These are phyloP conservation scores for Apostichopus parvimensis DNA, from an alignment of 35 echinoderm and acorn worm species.

Conservation along the genomic window DNA sequence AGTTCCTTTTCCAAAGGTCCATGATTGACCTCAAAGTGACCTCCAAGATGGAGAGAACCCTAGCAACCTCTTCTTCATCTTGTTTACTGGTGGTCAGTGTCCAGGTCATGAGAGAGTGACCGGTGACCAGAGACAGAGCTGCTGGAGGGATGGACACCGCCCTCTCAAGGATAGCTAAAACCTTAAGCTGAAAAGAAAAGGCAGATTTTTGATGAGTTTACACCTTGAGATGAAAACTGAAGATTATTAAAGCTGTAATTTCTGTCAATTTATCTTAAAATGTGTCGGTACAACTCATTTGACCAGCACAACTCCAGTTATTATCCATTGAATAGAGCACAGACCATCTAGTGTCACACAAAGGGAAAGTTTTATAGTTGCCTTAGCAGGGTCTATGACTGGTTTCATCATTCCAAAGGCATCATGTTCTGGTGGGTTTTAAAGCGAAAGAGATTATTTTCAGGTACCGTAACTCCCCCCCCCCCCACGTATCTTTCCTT, in stretches of 20 bases:
- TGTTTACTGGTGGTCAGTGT: not conserved
- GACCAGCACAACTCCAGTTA: not conserved
- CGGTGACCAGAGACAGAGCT: conserved; percentile 1
- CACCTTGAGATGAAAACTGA: not conserved
- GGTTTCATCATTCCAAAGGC: no score
- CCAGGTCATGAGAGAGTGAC: conserved; percentile 36
- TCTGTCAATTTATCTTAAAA: not conserved
- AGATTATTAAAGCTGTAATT: not conserved
- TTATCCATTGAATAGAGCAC: not conserved
- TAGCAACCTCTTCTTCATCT: not conserved
- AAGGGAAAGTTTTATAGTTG: no score
- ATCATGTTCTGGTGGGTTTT: no score
- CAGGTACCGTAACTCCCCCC: no score
- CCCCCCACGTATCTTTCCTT: no score
- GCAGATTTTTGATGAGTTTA: not conserved
- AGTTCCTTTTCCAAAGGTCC: conserved; percentile 1
- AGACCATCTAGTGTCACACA: no score
- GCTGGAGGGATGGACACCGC: conserved; percentile 32
- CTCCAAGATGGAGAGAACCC: conserved; percentile 5
- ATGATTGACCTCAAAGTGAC: not conserved
- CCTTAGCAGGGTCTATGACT: no score
- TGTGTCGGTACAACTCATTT: not conserved
- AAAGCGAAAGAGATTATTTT: no score
- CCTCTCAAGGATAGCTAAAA: conserved; percentile 4
- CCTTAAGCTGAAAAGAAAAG: not conserved